phyloP scores from a whole-genome alignment of 2,113 vertebrate genomes.

The Psammodynastes pulverulentus region DNA sequence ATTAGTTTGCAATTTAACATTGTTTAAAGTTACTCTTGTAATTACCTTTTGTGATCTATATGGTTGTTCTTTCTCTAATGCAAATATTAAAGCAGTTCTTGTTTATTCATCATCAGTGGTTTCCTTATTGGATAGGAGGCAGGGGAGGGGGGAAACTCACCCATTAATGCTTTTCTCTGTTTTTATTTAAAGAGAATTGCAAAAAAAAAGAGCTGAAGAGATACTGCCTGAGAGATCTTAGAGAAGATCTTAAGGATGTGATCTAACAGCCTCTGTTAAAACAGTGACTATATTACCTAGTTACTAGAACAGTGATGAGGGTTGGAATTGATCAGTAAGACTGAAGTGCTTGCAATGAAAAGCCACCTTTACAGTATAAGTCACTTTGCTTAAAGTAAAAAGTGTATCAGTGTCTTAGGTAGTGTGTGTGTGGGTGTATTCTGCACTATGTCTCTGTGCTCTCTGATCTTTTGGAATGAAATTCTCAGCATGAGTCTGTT shows the following conservation, averaged over 20 bases:
- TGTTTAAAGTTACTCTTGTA: not conserved
- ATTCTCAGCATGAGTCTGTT: not conserved
- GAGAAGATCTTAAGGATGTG: not conserved
- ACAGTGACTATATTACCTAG: not conserved
- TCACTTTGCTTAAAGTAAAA: slow-evolving; percentile 19
- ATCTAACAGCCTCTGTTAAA: not conserved
- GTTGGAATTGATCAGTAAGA: slow-evolving; percentile 21
- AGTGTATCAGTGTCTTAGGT: slow-evolving; percentile 13
- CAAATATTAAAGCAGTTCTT: not conserved
- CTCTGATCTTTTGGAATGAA: not conserved
- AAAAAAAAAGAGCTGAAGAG: not conserved
- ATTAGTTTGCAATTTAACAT: not conserved
- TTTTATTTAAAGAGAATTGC: not conserved
- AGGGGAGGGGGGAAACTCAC: not conserved
- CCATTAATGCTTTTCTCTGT: not conserved
- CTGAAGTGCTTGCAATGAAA: slow-evolving; percentile 1
- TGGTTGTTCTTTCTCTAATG: not conserved
- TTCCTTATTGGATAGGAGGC: not conserved
- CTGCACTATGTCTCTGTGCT: not conserved
- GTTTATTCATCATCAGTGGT: not conserved
- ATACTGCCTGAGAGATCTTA: not conserved
- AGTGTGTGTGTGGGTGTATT: not conserved
- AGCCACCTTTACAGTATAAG: not conserved
- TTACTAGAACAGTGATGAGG: slow-evolving; percentile 29
- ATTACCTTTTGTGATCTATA: not conserved